Evolutionary conservation across 2,113 vertebrate species (phyloP).

Genomic region (Pluvialis apricaria): DNA sequence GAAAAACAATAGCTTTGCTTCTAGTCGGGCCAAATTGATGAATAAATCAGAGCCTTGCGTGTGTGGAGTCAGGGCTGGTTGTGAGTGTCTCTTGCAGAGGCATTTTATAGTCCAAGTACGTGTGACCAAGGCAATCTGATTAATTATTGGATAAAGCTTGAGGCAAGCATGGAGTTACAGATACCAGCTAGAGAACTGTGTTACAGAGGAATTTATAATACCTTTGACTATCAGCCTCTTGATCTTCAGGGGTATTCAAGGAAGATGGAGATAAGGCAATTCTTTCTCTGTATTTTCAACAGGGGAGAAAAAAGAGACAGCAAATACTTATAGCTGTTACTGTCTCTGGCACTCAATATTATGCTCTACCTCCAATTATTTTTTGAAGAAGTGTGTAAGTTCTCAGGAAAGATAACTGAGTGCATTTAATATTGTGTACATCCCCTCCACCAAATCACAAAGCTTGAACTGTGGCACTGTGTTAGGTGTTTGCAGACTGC

Average conservation of each 20-base stretch:
- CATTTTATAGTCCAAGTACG: not conserved
- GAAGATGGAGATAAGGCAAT: conserved; percentile 18
- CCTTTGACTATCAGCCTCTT: conserved; percentile 51
- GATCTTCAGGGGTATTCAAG: conserved; percentile 44
- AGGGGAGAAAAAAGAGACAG: not conserved
- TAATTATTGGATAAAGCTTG: conserved; percentile 65
- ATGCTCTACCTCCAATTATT: not conserved
- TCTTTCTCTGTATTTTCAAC: conserved; percentile 28
- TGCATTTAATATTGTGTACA: not conserved
- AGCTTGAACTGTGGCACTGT: not conserved
- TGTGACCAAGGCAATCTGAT: conserved; percentile 52
- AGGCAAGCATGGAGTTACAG: conserved; percentile 29
- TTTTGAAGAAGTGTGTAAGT: conserved; percentile 4
- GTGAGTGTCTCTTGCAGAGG: not conserved
- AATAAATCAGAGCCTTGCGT: conserved; percentile 32
- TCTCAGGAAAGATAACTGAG: not conserved
- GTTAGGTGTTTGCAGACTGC: not conserved
- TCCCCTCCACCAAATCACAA: not conserved
- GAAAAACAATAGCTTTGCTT: conserved; percentile 39
- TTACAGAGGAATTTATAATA: conserved; percentile 53
- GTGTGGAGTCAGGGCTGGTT: not conserved
- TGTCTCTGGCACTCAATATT: not conserved
- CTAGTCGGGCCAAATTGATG: not conserved
- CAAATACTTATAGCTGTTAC: not conserved
- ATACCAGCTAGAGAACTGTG: conserved; percentile 9